Base-by-base conservation (phyloP, 2,797 vertebrate species). In the Xiphophorus birchmanni region DNA sequence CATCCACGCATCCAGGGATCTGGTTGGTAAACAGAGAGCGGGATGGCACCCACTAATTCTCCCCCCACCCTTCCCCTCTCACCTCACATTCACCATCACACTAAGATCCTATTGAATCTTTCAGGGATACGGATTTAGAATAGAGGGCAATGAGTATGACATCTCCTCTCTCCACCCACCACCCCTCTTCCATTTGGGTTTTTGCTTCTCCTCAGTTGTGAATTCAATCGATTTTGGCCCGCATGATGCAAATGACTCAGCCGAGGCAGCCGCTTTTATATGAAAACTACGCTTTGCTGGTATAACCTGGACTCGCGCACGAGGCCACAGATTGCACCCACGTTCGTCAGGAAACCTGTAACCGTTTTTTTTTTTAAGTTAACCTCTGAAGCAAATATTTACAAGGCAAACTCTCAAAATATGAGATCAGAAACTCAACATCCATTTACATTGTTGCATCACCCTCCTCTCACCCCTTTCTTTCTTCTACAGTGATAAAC, bases 191-290 rank as follows among this genome's bases (percentile, higher is more conserved):
- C 76, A 65, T 80, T 60, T 75, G 50, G 47, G 11, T 17, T 17
- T n/a, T 82, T 48, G 80, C 85, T 80, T 80, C 76, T 88, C 84
- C 80, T 88, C 63, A 15, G 74, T 84, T 86, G 89, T 86, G 85
- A 89, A 88, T 87, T 88, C 89, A 89, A 88, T 89, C 88, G 87
- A 89, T 82, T 88, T 87, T 83, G 91, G 86, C 90, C 90, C 91
- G 80, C 79, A 81, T 78, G 5, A 84, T 84, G 81, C 35, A 56
- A 92, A 88, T 92, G 91, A 94, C 82, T 93, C 92, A 95, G 88
- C 86, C 82, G 80, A 88, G 87, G 84, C 90, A 89, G 87, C 88
- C 84, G 89, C 87, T 67, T 89, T 84, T 35, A 82, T 81, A 77
- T 83, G 80, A 87, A 87, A 89, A 80, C 73, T 79, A 84, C 74